phyloP scores from a whole-genome alignment of 2,797 vertebrate genomes.

The Cirrhinus mrigala region DNA sequence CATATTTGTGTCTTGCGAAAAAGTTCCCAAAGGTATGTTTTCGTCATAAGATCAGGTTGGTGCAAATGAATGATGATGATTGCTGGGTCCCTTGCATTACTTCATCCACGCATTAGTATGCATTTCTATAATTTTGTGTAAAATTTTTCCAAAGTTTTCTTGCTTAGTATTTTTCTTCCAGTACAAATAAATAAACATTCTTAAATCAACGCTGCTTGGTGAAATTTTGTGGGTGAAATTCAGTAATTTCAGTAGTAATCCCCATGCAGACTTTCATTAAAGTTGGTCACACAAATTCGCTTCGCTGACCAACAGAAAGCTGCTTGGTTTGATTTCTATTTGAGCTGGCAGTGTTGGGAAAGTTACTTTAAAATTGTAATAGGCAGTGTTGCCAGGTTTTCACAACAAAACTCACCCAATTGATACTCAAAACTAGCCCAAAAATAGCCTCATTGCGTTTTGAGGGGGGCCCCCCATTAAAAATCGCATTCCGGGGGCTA shows the following conservation, averaged over 20 bases:
- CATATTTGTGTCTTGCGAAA: too few species aligned
- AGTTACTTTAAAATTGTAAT: too few species aligned
- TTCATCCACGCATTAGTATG: background rate
- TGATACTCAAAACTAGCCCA: too few species aligned
- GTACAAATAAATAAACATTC: background rate
- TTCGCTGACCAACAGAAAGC: background rate
- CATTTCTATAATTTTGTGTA: background rate
- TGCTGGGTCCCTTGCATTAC: background rate
- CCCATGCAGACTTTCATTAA: background rate
- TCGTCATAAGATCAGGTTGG: too few species aligned
- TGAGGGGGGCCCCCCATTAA: too few species aligned
- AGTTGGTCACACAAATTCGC: background rate
- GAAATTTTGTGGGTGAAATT: background rate
- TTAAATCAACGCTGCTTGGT: background rate
- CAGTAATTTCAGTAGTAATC: background rate
- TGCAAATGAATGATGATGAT: background rate
- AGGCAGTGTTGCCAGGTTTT: too few species aligned
- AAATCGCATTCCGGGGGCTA: too few species aligned
- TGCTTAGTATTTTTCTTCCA: background rate
- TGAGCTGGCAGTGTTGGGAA: background rate
- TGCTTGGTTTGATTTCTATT: background rate
- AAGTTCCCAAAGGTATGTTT: too few species aligned
- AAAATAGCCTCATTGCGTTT: too few species aligned
- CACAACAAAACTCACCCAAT: too few species aligned
- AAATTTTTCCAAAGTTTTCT: background rate